Percentiles rank a stretch among this genome's conserved stretches.
Conservation (phyloP, 2,888 invertebrate genomes). For the Hesperia comma region DNA sequence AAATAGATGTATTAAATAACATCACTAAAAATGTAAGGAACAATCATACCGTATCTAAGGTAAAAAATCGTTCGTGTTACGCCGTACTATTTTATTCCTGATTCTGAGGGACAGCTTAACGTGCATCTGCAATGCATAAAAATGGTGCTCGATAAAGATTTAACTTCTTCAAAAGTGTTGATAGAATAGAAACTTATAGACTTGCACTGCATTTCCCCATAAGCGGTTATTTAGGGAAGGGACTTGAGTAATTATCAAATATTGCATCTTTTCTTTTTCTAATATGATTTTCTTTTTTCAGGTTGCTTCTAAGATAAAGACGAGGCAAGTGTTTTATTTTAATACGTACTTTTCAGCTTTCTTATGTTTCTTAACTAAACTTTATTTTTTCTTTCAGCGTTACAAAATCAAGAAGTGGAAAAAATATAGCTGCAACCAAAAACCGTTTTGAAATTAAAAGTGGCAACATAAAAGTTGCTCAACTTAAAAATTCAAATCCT, state of each 20-base stretch:
- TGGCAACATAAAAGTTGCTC: neutral
- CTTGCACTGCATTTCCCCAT: too few relatives aligned
- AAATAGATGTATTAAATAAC: conserved; percentile 3
- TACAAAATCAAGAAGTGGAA: conserved; percentile 50
- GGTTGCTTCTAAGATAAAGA: conserved; percentile 56
- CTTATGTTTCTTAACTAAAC: conserved; percentile 16
- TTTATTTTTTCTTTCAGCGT: conserved; percentile 50
- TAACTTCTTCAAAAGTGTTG: neutral
- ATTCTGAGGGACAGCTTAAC: too few relatives aligned
- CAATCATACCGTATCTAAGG: conserved; percentile 49
- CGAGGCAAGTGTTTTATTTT: conserved; percentile 51
- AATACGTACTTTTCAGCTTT: neutral
- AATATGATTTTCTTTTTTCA: conserved; percentile 49
- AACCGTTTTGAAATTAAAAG: conserved; percentile 2
- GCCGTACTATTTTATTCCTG: neutral
- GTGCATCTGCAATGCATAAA: too few relatives aligned
- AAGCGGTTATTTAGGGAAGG: too few relatives aligned
- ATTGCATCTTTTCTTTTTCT: too few relatives aligned
- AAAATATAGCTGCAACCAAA: conserved; percentile 46
- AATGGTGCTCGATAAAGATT: neutral
- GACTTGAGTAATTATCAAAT: too few relatives aligned
- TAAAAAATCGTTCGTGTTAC: conserved; percentile 37
- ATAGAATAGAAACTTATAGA: neutral
- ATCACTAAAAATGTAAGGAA: conserved; percentile 14
- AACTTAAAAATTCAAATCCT: neutral